Percentiles rank a stretch among this genome's conserved stretches.
phyloP scores from a whole-genome alignment of 2,113 vertebrate species.

The Hydrochoerus hydrochaeris region DNA sequence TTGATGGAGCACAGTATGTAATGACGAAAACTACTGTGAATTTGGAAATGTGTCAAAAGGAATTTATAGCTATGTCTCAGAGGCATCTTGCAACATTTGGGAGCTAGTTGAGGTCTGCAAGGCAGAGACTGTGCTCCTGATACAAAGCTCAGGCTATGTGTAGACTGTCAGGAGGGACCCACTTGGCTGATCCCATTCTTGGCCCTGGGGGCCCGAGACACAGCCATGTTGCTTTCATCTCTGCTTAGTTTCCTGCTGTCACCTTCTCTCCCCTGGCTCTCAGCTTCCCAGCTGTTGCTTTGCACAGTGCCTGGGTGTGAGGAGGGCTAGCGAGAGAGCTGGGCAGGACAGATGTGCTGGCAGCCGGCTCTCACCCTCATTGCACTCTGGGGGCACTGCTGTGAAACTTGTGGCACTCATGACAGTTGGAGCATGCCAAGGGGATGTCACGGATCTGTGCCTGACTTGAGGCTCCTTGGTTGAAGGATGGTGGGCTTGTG shows the following conservation, averaged over 20 bases:
- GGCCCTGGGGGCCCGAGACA: not conserved
- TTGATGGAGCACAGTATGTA: not conserved
- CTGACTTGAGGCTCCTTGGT: not conserved
- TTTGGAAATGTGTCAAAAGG: slow-evolving; percentile 7
- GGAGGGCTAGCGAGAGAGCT: not conserved
- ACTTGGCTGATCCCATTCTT: not conserved
- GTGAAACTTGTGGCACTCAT: slow-evolving; percentile 15
- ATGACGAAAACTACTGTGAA: not conserved
- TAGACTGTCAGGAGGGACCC: not conserved
- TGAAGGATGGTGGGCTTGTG: not conserved
- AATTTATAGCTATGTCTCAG: not conserved
- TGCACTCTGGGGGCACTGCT: not conserved
- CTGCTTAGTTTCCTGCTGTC: not conserved
- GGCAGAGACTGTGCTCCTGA: not conserved
- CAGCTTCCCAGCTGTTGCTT: not conserved
- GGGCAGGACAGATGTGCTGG: slow-evolving; percentile 36
- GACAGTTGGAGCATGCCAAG: slow-evolving; percentile 5
- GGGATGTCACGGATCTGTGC: not conserved
- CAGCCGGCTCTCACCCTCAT: slow-evolving; percentile 5
- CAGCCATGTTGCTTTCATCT: too few relatives aligned
- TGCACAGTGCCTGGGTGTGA: not conserved
- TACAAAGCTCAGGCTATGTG: accelerated
- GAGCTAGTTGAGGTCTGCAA: not conserved
- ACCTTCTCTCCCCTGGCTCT: not conserved
- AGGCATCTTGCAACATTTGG: not conserved